Evolutionary conservation across 2,113 vertebrate species (phyloP).

Genomic region (Cheilinus undulatus): DNA sequence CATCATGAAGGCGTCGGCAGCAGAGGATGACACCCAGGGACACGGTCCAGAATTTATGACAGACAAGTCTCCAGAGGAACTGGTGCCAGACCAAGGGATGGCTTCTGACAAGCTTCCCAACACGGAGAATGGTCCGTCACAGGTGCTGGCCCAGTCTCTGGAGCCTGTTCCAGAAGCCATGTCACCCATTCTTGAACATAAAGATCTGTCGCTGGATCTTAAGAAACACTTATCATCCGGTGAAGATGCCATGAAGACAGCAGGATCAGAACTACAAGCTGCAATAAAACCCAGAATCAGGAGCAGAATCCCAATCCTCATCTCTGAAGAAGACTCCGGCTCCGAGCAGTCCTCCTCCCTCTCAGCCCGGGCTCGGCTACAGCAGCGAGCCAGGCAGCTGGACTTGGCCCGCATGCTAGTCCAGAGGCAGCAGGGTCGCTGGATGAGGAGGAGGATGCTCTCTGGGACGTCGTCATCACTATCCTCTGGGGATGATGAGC

Average conservation of each 20-base stretch:
- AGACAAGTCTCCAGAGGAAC: conserved; percentile 62
- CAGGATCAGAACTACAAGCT: neutral
- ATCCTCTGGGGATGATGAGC: conserved; percentile 90
- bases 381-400: conserved; percentile 84
- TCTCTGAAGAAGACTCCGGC: conserved; percentile 90
- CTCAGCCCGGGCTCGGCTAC: conserved; percentile 79
- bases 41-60: conserved; percentile 51
- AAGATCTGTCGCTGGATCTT: conserved; percentile 57
- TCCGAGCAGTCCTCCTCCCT: conserved; percentile 87
- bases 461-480: conserved; percentile 90
- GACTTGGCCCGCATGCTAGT: conserved; percentile 90
- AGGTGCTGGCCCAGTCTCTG: conserved; percentile 19
- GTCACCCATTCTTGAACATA: conserved; percentile 39
- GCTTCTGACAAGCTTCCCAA: conserved; percentile 50
- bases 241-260: conserved; percentile 15
- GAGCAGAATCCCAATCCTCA: conserved; percentile 92
- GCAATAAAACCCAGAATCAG: conserved; percentile 67
- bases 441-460: conserved; percentile 86
- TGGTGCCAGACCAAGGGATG: conserved; percentile 6
- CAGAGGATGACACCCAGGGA: conserved; percentile 72
- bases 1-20: conserved; percentile 72
- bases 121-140: conserved; percentile 47
- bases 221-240: conserved; percentile 46
- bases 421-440: conserved; percentile 89
- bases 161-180: conserved; percentile 62